Evolutionary conservation across 2,113 vertebrate species (phyloP).

Genomic region (Siphamia tubifer): DNA sequence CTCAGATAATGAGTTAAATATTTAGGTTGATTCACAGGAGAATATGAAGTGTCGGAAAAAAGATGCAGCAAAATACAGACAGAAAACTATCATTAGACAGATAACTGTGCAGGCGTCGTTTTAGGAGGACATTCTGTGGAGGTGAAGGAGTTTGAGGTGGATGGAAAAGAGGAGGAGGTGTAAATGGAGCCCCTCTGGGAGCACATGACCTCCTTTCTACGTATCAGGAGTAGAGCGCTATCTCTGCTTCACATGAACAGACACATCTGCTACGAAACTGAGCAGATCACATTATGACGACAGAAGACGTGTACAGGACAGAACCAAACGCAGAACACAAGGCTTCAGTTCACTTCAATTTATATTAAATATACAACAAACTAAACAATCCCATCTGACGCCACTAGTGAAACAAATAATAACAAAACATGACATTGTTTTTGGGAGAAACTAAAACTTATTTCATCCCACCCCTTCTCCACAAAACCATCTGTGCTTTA

Average conservation of each 20-base stretch:
- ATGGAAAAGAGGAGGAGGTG: slow-evolving; percentile 1
- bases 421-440: too few species aligned
- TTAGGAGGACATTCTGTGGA: not conserved
- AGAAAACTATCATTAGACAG: not conserved
- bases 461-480: too few species aligned
- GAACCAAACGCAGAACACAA: not conserved
- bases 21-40: too few species aligned
- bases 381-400: too few species aligned
- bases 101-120: not conserved
- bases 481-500: too few species aligned
- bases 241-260: not conserved
- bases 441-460: too few species aligned
- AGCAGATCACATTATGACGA: not conserved
- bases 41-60: too few species aligned
- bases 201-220: slow-evolving; percentile 38
- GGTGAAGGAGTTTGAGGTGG: not conserved
- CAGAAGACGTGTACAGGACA: too few species aligned
- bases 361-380: too few species aligned
- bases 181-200: slow-evolving; percentile 29
- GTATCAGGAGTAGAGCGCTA: not conserved
- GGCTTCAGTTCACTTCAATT: too few species aligned
- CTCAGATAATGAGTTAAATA: too few species aligned
- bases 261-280: slow-evolving; percentile 13
- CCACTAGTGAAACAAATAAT: too few species aligned
- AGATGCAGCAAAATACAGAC: not conserved